phyloP scores from a whole-genome alignment of 2,797 vertebrate genomes.

The Parauchenoglanis punctatus region DNA sequence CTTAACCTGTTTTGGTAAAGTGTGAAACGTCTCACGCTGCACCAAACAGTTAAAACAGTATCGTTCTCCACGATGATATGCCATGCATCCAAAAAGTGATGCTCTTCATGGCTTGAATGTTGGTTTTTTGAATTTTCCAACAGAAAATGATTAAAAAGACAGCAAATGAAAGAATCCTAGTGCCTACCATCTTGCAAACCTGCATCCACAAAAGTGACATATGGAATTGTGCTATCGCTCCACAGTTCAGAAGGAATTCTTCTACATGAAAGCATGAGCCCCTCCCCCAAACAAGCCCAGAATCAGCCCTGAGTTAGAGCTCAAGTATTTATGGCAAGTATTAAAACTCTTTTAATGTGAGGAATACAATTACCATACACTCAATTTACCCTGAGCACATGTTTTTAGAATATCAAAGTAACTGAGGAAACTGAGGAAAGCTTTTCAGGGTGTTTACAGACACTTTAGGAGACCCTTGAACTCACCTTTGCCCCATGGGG shows the following conservation, averaged over 20 bases:
- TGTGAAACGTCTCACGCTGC: not conserved
- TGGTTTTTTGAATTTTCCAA: no score
- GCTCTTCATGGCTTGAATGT: not conserved
- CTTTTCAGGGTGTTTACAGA: not conserved
- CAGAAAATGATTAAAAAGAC: not conserved
- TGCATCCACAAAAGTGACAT: not conserved
- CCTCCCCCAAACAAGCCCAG: not conserved
- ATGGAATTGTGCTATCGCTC: not conserved
- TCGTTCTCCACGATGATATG: not conserved
- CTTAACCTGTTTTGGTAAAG: not conserved
- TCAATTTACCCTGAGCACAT: not conserved
- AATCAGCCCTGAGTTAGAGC: not conserved
- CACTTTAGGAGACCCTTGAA: not conserved
- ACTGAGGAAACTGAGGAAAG: not conserved
- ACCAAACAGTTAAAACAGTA: not conserved
- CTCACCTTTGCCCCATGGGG: slow-evolving; percentile 93
- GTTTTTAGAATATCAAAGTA: not conserved
- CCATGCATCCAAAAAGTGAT: not conserved
- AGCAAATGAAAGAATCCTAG: not conserved
- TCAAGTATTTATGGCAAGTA: not conserved
- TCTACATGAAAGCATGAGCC: not conserved
- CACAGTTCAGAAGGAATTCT: not conserved
- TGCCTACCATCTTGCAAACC: not conserved
- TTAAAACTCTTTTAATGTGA: not conserved
- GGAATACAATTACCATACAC: not conserved